A percentile compares a stretch with the other conserved stretches of the same genome.
Conservation (phyloP, 2,888 invertebrate genomes). For the Ochropleura plecta region DNA sequence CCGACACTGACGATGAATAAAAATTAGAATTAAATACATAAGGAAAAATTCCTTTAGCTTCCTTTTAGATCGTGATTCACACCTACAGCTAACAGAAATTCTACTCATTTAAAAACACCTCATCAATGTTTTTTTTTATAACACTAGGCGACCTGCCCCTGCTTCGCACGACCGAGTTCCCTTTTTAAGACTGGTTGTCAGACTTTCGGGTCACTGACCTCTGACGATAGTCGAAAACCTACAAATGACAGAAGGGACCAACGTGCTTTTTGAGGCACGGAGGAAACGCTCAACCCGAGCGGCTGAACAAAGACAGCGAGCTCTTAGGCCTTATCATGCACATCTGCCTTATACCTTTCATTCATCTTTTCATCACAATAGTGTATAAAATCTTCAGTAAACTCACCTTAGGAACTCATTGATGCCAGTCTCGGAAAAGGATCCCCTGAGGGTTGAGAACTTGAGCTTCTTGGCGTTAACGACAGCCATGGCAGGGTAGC, state of each 20-base stretch:
- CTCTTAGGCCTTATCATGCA: not conserved
- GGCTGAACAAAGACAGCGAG: too few species aligned
- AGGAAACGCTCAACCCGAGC: too few species aligned
- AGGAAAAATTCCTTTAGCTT: slow-evolving; percentile 15
- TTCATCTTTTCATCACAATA: not conserved
- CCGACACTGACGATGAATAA: not conserved
- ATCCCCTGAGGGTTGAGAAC: slow-evolving; percentile 97
- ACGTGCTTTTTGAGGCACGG: too few species aligned
- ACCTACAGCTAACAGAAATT: not conserved
- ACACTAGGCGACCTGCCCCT: not conserved
- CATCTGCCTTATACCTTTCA: not conserved
- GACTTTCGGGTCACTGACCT: too few species aligned
- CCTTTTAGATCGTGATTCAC: slow-evolving; percentile 6
- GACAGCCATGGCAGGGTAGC: slow-evolving; percentile 99
- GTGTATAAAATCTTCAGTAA: not conserved
- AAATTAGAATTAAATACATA: slow-evolving; percentile 6
- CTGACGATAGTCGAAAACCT: too few species aligned
- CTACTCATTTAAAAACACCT: not conserved
- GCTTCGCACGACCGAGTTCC: not conserved
- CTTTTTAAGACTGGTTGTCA: too few species aligned
- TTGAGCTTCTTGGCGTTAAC: slow-evolving; percentile 99
- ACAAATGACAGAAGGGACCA: too few species aligned
- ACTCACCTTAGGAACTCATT: slow-evolving; percentile 96
- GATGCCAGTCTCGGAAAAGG: slow-evolving; percentile 98
- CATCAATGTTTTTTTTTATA: not conserved